Evolutionary conservation across 2,113 vertebrate species (phyloP), one percentile per base, ranked within the genome.

Genomic region (Vombatus ursinus): DNA sequence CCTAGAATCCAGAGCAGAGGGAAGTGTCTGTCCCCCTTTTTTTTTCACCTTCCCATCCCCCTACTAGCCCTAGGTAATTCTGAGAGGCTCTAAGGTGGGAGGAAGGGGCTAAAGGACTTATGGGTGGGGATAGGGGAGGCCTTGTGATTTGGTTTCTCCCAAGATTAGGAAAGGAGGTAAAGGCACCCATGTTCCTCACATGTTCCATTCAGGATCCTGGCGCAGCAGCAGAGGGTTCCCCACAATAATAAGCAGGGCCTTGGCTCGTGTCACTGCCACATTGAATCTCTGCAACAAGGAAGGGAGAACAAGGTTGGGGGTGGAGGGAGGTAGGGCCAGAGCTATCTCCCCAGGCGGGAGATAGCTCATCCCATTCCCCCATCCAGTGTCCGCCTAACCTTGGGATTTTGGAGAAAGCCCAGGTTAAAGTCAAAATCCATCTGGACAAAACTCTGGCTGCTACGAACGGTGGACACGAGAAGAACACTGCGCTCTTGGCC

Each of bases 351-450:
- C 37, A 44, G 5, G 37, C 16, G 37, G 22, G 50, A 89, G 44
- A n/a, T n/a, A 23, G 24, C 1, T 51, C 50, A 23, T 28, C 49
- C 53, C 47, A 22, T 93, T 95, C 14, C 6, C 52, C 52, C 57
- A 90, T 94, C 92, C 90, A 57, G 3, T 84, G 19, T 7, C 68
- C 0, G 7, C 7, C 96, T 57, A 91, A 99, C 99, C 99, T 99
- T 99, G 94, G 99, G 99, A 93, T 99, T 99, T 97, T 99, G 99
- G 54, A 99, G 98, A 97, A 99, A 99, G 96, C 99, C 99, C 93
- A 99, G 98, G n/a, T 97, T 98, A 96, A 99, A 99, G 2, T 98
- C 2, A 16, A 98, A 84, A 89, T 99, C 99, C 0, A 99, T 84
- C 49, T 98, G 97, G 0, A 98, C 24, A 94, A 99, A 98, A 0